Conservation (phyloP, 2,797 vertebrate genomes). For the Danio aesculapii region DNA sequence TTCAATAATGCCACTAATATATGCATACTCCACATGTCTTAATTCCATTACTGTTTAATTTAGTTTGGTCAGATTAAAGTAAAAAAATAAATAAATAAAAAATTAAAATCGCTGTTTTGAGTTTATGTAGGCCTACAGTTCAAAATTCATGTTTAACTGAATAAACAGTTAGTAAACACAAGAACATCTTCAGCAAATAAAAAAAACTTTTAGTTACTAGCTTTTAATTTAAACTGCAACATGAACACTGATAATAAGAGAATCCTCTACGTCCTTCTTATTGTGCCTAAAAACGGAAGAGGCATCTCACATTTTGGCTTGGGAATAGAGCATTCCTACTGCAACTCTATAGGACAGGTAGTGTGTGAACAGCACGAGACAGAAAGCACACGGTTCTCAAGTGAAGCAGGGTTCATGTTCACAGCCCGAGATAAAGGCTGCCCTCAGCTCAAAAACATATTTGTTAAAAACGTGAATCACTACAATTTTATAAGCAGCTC, state of each 20-base stretch:
- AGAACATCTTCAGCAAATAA: no score
- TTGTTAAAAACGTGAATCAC: not conserved
- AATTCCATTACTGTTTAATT: no score
- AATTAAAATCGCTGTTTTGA: no score
- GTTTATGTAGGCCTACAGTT: no score
- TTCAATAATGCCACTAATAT: no score
- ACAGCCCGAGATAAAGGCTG: not conserved
- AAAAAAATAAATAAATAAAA: no score
- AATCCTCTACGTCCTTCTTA: not conserved
- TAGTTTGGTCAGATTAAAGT: no score
- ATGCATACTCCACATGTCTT: no score
- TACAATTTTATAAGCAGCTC: not conserved
- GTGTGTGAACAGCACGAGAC: slow-evolving; percentile 19
- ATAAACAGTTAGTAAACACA: no score
- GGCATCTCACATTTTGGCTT: not conserved
- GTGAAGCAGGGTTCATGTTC: slow-evolving; percentile 17
- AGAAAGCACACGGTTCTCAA: slow-evolving; percentile 13
- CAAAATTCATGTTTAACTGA: no score
- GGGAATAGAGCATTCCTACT: not conserved
- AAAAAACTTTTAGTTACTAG: no score
- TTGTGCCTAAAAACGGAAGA: slow-evolving; percentile 10
- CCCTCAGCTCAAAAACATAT: not conserved
- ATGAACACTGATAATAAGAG: slow-evolving; percentile 11
- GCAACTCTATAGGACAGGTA: not conserved
- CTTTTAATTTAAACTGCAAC: not conserved